Percentiles rank a stretch among this genome's conserved stretches.
Conservation (phyloP, 1,140 invertebrate species). For the Brachionus rotundiformis region DNA sequence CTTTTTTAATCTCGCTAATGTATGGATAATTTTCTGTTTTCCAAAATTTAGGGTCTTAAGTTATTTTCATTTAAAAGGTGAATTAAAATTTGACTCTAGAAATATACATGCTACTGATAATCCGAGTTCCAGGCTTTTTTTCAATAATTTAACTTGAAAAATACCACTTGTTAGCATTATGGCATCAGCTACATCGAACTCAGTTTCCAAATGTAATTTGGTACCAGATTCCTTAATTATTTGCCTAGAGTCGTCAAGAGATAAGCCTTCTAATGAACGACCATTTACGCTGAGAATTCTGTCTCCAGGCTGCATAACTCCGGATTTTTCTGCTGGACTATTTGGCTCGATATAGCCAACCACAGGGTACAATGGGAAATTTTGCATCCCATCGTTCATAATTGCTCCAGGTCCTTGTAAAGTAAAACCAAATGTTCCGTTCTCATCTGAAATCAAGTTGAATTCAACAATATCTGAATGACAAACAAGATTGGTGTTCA, state of each 20-base stretch:
- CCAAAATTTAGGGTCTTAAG: conserved; percentile 58
- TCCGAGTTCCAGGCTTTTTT: conserved; percentile 75
- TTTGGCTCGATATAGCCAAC: conserved; percentile 71
- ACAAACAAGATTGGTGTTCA: conserved; percentile 66
- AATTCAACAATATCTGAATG: conserved; percentile 72
- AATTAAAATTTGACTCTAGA: background rate
- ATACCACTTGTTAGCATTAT: conserved; percentile 84
- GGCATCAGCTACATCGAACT: conserved; percentile 89
- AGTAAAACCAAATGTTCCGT: conserved; percentile 65
- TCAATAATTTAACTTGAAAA: conserved; percentile 83
- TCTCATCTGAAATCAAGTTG: conserved; percentile 68
- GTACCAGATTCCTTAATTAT: conserved; percentile 65
- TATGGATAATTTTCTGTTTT: conserved; percentile 70
- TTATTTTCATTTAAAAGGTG: conserved; percentile 14
- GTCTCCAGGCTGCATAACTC: conserved; percentile 79
- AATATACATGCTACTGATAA: conserved; percentile 78
- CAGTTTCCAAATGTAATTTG: conserved; percentile 69
- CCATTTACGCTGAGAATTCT: conserved; percentile 80
- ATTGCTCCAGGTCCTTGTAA: conserved; percentile 56
- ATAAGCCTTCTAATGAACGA: conserved; percentile 63
- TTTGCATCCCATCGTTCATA: conserved; percentile 31
- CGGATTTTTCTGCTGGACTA: conserved; percentile 75
- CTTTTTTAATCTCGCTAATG: conserved; percentile 81
- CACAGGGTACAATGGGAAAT: conserved; percentile 61
- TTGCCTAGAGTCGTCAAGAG: conserved; percentile 65